A percentile compares a stretch with the other conserved stretches of the same genome.
These are phyloP conservation scores for Bothrops jararaca DNA, from an alignment of 2,113 vertebrate genomes.

Conservation along the genomic window DNA sequence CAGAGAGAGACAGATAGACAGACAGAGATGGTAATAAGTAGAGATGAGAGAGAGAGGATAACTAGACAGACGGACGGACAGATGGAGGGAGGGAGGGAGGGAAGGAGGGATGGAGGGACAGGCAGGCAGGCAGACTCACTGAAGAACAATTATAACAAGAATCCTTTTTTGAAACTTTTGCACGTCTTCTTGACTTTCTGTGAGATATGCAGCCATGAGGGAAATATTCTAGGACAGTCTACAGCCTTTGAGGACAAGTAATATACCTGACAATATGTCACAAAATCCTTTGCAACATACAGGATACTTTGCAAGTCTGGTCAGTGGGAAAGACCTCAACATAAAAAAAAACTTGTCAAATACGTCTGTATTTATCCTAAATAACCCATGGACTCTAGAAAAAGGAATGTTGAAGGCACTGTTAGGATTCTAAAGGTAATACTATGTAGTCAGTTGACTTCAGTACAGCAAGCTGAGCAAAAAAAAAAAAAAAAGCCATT, in stretches of 20 bases:
- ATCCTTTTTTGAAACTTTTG: neutral
- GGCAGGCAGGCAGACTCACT: neutral
- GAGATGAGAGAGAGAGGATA: too few species aligned
- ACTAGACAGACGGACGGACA: too few species aligned
- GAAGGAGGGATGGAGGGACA: fast-evolving
- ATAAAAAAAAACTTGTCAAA: neutral
- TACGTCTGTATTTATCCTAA: neutral
- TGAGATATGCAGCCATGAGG: neutral
- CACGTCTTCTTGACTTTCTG: neutral
- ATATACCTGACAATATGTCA: neutral
- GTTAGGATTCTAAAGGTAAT: neutral
- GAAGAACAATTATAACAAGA: neutral
- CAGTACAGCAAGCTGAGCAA: neutral
- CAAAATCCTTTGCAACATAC: neutral
- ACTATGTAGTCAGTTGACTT: neutral
- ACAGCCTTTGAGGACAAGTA: neutral
- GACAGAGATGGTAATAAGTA: too few species aligned
- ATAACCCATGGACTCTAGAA: fast-evolving
- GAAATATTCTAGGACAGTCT: neutral
- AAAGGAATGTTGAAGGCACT: conserved; percentile 16
- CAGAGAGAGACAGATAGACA: too few species aligned
- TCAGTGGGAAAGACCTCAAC: neutral
- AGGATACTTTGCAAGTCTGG: neutral
- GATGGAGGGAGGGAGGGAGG: neutral
- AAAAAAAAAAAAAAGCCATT: neutral